These are phyloP conservation scores for Serinus canaria DNA, from an alignment of 2,113 vertebrate species.

Conservation along the genomic window DNA sequence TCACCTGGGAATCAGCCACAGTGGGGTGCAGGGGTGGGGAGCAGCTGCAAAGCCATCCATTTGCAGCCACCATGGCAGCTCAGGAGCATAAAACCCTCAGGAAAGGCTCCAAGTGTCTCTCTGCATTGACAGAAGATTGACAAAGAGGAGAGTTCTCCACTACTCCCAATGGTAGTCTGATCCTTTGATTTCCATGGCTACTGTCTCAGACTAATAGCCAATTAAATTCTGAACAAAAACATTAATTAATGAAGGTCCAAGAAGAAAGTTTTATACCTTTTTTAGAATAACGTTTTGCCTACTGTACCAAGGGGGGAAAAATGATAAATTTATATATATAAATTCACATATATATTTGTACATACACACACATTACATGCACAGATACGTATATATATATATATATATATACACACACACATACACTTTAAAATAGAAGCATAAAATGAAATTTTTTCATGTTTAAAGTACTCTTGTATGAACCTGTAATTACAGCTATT, in stretches of 20 bases:
- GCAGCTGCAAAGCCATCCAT: neutral
- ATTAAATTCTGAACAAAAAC: neutral
- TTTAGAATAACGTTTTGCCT: neutral
- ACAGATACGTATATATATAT: neutral
- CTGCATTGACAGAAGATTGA: rapidly evolving
- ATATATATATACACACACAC: neutral
- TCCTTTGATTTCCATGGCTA: neutral
- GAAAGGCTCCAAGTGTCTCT: neutral
- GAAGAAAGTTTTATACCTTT: neutral
- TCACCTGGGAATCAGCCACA: neutral
- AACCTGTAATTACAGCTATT: neutral
- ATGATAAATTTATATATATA: neutral
- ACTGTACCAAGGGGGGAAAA: neutral
- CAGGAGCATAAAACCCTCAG: neutral
- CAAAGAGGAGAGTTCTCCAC: neutral
- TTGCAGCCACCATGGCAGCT: neutral
- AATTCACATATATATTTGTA: neutral
- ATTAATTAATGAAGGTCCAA: neutral
- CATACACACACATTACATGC: neutral
- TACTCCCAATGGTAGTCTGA: rapidly evolving
- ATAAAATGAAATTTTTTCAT: neutral
- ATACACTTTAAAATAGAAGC: neutral
- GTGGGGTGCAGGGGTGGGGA: neutral
- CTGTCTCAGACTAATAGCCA: neutral
- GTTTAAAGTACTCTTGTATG: neutral